Base-by-base conservation (phyloP, 2,113 vertebrate genomes). In the Marmota monax region DNA sequence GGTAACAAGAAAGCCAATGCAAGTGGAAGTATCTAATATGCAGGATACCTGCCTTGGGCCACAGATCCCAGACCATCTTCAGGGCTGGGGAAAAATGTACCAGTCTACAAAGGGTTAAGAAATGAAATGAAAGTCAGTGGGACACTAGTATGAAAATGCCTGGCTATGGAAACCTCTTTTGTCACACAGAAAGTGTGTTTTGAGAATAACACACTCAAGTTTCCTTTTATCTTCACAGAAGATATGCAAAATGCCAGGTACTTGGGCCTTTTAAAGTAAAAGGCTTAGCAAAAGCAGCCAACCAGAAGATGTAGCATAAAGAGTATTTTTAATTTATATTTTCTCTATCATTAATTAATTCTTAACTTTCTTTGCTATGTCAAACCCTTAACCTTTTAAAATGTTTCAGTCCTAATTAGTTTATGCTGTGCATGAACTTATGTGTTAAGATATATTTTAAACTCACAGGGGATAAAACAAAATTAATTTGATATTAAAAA, bases 1-100 rank as follows among this genome's bases (percentile, higher is more conserved):
- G 70, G 97, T 97, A 98, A 98, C 96, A 96, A 97, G 97, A 97
- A 98, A 96, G 39, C 67, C 97, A 97, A 88, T 51, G 14, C 74
- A 92, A 95, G 94, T 58, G 80, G 29, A 42, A 4, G 85, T 95
- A 95, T 87, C 97, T 90, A 74, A 65, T 77, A 83, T 94, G 84
- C 67, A 86, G 92, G 94, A 67, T 3, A 1, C 29, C 74, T 89
- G 9, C 65, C 83, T 93, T 29, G 39, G 63, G 74, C 48, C 76
- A 17, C n/a, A 4, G 29, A 37, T 72, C 65, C 22, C 74, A 74
- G 56, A 61, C 69, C 9, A 8, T 39, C 18, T 29, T 37, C 23
- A 11, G 37, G 89, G 58, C n/a, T 63, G 58, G 89, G 34, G 25
- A 58, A 53, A 69, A 51, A 0, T 3, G 53, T 29, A 23, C 0